These are phyloP conservation scores for Odocoileus hemionus DNA, from an alignment of 2,113 vertebrate genomes.

Conservation along the genomic window DNA sequence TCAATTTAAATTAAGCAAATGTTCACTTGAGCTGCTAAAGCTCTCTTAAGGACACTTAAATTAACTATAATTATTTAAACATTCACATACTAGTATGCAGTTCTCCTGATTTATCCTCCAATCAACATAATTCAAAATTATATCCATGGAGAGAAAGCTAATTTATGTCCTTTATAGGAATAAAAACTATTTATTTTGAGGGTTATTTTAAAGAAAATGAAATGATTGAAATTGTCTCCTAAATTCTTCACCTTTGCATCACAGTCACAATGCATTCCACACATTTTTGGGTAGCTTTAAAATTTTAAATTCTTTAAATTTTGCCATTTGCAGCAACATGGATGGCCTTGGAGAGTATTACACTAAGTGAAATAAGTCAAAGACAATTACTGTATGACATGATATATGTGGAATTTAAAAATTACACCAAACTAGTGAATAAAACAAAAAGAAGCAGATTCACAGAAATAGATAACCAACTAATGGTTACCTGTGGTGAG, in stretches of 20 bases:
- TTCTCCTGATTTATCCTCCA: conserved; percentile 57
- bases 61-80: conserved; percentile 57
- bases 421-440: neutral
- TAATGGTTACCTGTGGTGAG: neutral
- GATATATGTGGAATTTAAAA: neutral
- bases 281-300: neutral
- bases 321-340: neutral
- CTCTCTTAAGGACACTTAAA: conserved; percentile 66
- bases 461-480: neutral
- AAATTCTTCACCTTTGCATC: neutral
- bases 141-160: conserved; percentile 37
- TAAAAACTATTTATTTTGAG: conserved; percentile 22
- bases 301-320: neutral
- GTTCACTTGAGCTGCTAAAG: conserved; percentile 65
- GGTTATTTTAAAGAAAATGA: conserved; percentile 46
- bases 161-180: conserved; percentile 4
- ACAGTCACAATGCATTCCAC: neutral
- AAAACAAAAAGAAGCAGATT: neutral
- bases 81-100: conserved; percentile 45
- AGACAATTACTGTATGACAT: neutral
- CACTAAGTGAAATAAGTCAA: neutral
- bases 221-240: conserved; percentile 3
- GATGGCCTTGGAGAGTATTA: neutral
- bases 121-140: conserved; percentile 50
- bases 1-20: conserved; percentile 74